Conservation (phyloP, 1,140 invertebrate genomes). For the Pseudomyrmex flavicornis region DNA sequence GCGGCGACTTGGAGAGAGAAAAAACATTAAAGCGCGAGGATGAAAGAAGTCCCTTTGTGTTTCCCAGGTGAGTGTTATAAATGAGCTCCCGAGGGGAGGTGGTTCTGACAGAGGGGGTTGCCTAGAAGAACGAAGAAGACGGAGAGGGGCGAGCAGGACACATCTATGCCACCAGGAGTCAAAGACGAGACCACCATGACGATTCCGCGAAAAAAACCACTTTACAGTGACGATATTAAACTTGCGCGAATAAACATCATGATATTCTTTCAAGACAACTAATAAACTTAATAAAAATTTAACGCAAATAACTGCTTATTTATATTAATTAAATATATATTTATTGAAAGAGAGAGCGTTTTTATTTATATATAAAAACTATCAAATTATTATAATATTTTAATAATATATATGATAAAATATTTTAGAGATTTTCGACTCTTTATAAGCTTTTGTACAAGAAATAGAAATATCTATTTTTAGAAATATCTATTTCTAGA, state of each 20-base stretch:
- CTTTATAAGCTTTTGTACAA: too few species aligned
- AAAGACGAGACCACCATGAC: slow-evolving; percentile 77
- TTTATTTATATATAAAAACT: not conserved
- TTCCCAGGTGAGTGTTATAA: slow-evolving; percentile 84
- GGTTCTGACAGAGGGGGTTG: slow-evolving; percentile 51
- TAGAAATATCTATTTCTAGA: too few species aligned
- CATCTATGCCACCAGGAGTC: slow-evolving; percentile 82
- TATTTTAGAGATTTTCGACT: too few species aligned
- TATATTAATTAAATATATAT: not conserved
- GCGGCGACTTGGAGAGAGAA: slow-evolving; percentile 61
- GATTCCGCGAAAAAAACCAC: slow-evolving; percentile 62
- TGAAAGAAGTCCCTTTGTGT: slow-evolving; percentile 83
- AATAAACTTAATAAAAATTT: too few species aligned
- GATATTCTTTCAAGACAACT: not conserved
- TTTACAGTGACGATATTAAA: slow-evolving; percentile 66
- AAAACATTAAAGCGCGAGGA: slow-evolving; percentile 76
- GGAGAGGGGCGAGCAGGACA: slow-evolving; percentile 21
- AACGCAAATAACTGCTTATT: not conserved
- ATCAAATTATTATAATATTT: not conserved
- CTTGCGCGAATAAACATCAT: slow-evolving; percentile 22
- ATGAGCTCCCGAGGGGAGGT: slow-evolving; percentile 77
- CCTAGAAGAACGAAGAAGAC: slow-evolving; percentile 13
- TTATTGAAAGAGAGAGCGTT: not conserved
- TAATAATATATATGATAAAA: not conserved
- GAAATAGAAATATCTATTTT: too few species aligned